Evolutionary conservation across 2,888 invertebrate genomes (phyloP).

Genomic region (Parapristionchus giblindavisi): DNA sequence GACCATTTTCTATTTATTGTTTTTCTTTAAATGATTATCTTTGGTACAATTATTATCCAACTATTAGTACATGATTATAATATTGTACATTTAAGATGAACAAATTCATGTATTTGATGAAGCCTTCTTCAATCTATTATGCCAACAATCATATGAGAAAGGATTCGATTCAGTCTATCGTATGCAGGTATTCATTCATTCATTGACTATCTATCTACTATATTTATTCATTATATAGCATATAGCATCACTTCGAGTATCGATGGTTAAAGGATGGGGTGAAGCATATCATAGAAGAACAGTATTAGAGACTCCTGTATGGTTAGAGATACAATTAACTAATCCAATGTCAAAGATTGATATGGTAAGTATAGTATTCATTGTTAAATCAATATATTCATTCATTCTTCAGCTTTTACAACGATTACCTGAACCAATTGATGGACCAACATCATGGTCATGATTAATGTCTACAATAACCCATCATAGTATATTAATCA

Average conservation of each 20-base stretch:
- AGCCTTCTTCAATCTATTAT: slow-evolving; percentile 8
- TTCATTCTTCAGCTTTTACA: no score
- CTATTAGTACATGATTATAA: no score
- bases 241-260: not conserved
- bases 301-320: slow-evolving; percentile 9
- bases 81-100: no score
- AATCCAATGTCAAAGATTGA: slow-evolving; percentile 19
- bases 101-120: no score
- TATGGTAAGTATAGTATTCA: slow-evolving; percentile 3
- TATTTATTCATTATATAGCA: not conserved
- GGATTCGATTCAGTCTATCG: not conserved
- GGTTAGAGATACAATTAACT: not conserved
- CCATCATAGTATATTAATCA: no score
- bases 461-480: no score
- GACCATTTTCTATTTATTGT: not conserved
- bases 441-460: no score
- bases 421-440: no score
- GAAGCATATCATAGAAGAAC: slow-evolving; percentile 11
- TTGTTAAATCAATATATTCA: no score
- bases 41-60: no score
- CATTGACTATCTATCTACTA: not conserved
- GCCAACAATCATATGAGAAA: slow-evolving; percentile 8
- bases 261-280: slow-evolving; percentile 12
- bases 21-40: slow-evolving; percentile 10
- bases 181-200: not conserved